Evolutionary conservation across 1,140 invertebrate genomes (phyloP), one percentile per base, ranked within the genome.

Genomic region (Platorchestia sp.): DNA sequence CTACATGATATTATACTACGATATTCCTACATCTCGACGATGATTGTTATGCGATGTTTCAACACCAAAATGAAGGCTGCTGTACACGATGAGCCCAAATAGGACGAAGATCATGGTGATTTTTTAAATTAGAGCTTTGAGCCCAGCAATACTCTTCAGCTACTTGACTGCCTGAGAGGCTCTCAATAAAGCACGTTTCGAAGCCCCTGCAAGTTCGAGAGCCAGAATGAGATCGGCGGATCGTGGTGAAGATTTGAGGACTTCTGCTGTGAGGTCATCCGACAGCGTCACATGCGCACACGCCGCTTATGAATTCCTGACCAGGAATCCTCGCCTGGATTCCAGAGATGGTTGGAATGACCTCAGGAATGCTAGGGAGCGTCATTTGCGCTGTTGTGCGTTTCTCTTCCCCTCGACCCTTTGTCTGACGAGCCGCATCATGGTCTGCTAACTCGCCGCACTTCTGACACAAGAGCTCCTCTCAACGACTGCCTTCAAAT

Each of bases 311-410:
- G 91, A 93, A 93, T 93, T 93, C 91, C 45, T 1, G 43, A 93
- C 91, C 91, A 93, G 91, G 91, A 93, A 93, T 93, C 91, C 45
- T 93, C 91, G 41, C 45, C 44, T 40, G 91, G 44, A 93, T 93
- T 42, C 91, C 91, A 45, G 41, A 44, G 44, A 93, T 93, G 91
- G 45, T 47, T 45, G 91, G 91, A 93, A 93, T 93, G 91, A 44
- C 91, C 91, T 93, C 91, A 93, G 91, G 91, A 93, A 93, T 93
- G 91, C 91, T 93, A 93, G 91, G 91, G 44, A 45, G 91, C 91
- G 91, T 93, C 91, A 93, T 93, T 93, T 93, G 91, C 91, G 91
- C 43, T 93, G 91, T 93, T 93, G 91, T 93, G 91, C 43, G 40
- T 93, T 45, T 45, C 91, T 44, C 43, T 40, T 10, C n/a, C 91